phyloP scores from a whole-genome alignment of 2,888 invertebrate genomes.

The Tiphia femorata region DNA sequence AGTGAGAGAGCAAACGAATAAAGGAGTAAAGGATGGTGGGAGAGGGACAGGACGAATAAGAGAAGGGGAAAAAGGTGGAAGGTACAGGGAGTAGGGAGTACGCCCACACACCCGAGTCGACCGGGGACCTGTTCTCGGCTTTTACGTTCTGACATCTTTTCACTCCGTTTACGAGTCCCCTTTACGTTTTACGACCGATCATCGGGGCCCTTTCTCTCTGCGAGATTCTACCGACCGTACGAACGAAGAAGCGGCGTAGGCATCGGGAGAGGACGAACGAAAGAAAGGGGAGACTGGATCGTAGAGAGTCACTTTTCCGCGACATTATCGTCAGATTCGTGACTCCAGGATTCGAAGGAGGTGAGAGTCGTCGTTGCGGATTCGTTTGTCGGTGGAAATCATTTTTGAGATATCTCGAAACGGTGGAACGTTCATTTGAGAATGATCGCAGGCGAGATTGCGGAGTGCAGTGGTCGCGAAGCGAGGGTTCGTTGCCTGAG shows the following conservation, averaged over 20 bases:
- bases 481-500: too few relatives aligned
- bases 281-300: too few relatives aligned
- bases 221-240: slow-evolving; percentile 38
- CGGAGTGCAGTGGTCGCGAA: too few relatives aligned
- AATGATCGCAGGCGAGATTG: too few relatives aligned
- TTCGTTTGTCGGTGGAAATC: too few relatives aligned
- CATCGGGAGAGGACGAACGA: background rate
- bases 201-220: slow-evolving; percentile 53
- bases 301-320: too few relatives aligned
- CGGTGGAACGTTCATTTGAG: too few relatives aligned
- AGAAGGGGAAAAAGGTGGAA: slow-evolving; percentile 12
- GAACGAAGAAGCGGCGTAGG: slow-evolving; percentile 7
- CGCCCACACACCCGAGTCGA: slow-evolving; percentile 53
- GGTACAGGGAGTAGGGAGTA: slow-evolving; percentile 39
- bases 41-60: slow-evolving; percentile 8
- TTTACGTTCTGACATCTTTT: slow-evolving; percentile 51
- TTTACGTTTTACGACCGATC: slow-evolving; percentile 64
- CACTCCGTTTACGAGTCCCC: slow-evolving; percentile 61
- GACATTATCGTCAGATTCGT: too few relatives aligned
- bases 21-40: background rate
- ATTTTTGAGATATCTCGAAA: too few relatives aligned
- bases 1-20: background rate
- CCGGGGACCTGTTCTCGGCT: slow-evolving; percentile 55
- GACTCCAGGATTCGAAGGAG: too few relatives aligned
- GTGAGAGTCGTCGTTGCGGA: too few relatives aligned